Evolutionary conservation across 2,797 vertebrate species (phyloP), one percentile per base, ranked within the genome.

Genomic region (Pipistrellus pipistrellus): DNA sequence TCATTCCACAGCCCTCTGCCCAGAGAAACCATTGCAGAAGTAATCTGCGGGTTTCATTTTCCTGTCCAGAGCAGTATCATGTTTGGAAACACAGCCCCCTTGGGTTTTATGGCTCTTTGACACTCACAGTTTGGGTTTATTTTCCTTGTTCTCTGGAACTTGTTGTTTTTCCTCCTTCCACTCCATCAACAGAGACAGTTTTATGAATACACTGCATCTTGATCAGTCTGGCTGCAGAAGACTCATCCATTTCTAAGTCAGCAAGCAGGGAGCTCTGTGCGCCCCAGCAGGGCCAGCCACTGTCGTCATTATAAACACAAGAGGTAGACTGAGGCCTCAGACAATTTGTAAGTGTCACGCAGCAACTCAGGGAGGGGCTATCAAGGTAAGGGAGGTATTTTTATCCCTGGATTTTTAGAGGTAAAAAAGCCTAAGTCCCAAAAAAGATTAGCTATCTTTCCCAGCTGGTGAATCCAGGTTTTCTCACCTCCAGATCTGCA

Each of bases 121-220:
- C n/a, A 53, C 35, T 94, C 91, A 38, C 57, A 27, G 44, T 81
- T 96, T 55, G 84, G 57, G 92, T 83, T 96, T 93, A 78, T 96
- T 95, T 92, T 88, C 69, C 55, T 48, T 78, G 41, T 78, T 91
- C 75, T 90, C 86, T 75, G 72, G 44, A 92, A 85, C 84, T 80
- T 95, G 89, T 83, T 2, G 0, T 66, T 94, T 95, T 69, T 53
- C 53, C 69, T 72, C 44, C 71, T 77, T 76, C 32, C 53, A 46
- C 85, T 94, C 59, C 55, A 88, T 96, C 95, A 71, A 6, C 51
- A 35, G 13, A 90, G 78, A 75, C 62, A 73, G 76, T 66, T 97
- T 96, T 92, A 93, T 93, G 94, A 93, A 84, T 62, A 77, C 1
- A 13, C 69, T 64, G 27, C 41, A 27, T 90, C 90, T 90, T n/a